phyloP scores from a whole-genome alignment of 2,797 vertebrate genomes.

The Eremophila alpestris region DNA sequence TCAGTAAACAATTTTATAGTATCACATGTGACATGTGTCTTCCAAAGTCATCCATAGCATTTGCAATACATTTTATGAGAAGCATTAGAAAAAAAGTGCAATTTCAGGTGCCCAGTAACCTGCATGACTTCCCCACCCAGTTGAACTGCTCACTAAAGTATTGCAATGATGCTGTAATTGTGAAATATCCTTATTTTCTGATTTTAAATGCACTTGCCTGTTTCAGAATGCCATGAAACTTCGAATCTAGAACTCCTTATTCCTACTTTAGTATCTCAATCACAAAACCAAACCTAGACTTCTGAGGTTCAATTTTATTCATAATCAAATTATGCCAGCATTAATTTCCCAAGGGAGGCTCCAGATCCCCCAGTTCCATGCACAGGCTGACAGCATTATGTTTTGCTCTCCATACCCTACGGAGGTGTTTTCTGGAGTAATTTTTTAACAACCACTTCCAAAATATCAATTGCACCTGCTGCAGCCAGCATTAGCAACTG shows the following conservation, averaged over 20 bases:
- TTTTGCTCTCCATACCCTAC: neutral
- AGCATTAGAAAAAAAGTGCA: neutral
- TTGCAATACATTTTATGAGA: neutral
- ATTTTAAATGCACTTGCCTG: neutral
- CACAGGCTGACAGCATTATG: neutral
- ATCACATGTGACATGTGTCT: neutral
- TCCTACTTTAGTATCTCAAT: neutral
- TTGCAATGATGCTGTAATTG: neutral
- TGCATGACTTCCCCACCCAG: neutral
- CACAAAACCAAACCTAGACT: neutral
- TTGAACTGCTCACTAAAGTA: neutral
- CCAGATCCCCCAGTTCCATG: neutral
- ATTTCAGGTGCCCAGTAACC: rapidly evolving
- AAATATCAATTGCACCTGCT: neutral
- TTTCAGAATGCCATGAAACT: neutral
- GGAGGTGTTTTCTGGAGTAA: neutral
- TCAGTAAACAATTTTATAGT: neutral
- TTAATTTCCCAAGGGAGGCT: neutral
- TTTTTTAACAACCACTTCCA: neutral
- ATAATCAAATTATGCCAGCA: neutral
- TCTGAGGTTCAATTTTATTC: neutral
- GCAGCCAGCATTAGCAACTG: neutral
- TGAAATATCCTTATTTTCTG: neutral
- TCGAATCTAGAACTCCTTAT: neutral
- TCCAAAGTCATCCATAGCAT: rapidly evolving